Conservation (phyloP, 2,797 vertebrate species). For the Labeo calbasu region DNA sequence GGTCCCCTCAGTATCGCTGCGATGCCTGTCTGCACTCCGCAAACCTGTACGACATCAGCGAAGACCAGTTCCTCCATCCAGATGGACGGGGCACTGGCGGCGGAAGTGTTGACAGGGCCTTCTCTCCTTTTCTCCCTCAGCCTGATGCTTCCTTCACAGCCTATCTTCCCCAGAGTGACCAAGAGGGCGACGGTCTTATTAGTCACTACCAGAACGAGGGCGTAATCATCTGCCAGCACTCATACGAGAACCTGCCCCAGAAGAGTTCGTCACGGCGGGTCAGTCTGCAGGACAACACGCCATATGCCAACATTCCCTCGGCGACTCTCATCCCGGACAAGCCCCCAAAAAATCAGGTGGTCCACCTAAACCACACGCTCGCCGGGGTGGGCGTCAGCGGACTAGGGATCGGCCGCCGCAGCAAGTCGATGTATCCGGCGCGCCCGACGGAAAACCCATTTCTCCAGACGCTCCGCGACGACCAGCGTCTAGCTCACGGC, state of each 20-base stretch:
- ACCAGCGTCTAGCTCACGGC: constrained; percentile 86
- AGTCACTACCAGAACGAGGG: constrained; percentile 89
- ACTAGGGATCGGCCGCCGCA: constrained; percentile 81
- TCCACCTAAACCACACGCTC: constrained; percentile 86
- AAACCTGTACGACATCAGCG: constrained; percentile 96
- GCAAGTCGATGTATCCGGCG: constrained; percentile 91
- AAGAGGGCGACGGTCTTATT: constrained; percentile 87
- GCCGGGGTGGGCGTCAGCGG: constrained; percentile 78
- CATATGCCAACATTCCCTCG: constrained; percentile 91
- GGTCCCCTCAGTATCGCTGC: constrained; percentile 91
- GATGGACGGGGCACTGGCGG: constrained; percentile 42
- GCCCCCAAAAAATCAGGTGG: constrained; percentile 85
- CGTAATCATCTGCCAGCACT: constrained; percentile 91
- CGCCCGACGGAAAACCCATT: constrained; percentile 92
- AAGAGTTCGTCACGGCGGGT: constrained; percentile 84
- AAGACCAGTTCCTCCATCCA: constrained; percentile 92
- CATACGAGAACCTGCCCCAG: constrained; percentile 92
- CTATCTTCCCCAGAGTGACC: constrained; percentile 81
- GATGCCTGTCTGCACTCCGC: constrained; percentile 91
- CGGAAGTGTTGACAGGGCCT: constrained; percentile 60
- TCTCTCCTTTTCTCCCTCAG: constrained; percentile 57
- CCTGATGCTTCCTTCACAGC: constrained; percentile 77
- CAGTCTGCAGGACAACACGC: constrained; percentile 90
- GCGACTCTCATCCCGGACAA: constrained; percentile 91
- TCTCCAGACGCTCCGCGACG: constrained; percentile 86